Conservation (phyloP, 1,140 invertebrate genomes). For the Danaus plexippus region DNA sequence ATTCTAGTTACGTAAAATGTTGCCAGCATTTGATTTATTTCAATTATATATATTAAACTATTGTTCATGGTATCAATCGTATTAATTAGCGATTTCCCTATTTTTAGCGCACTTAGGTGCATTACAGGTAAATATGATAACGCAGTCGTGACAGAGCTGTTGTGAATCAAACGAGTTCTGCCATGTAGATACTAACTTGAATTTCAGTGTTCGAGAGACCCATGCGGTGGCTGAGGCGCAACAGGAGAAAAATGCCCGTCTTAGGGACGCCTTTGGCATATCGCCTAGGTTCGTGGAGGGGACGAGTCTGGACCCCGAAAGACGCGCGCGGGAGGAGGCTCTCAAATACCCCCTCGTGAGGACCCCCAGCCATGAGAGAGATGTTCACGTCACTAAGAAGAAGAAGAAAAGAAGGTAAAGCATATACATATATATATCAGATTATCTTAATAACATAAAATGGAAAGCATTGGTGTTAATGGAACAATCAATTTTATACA, state of each 20-base stretch:
- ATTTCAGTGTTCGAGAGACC: conserved; percentile 88
- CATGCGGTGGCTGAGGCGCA: conserved; percentile 97
- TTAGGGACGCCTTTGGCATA: conserved; percentile 95
- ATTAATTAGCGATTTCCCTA: conserved; percentile 48
- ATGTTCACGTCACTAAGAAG: conserved; percentile 57
- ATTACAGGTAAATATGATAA: conserved; percentile 56
- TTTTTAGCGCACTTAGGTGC: conserved; percentile 68
- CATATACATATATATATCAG: neutral
- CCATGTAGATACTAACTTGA: conserved; percentile 23
- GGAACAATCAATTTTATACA: too few species aligned
- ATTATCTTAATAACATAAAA: neutral
- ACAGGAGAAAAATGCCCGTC: conserved; percentile 92
- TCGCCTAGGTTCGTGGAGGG: conserved; percentile 95
- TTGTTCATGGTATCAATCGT: conserved; percentile 1
- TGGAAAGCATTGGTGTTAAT: too few species aligned
- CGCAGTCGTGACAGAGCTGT: neutral
- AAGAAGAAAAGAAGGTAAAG: conserved; percentile 70
- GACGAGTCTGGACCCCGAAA: conserved; percentile 90
- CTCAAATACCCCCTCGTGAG: conserved; percentile 76
- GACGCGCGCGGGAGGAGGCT: conserved; percentile 75
- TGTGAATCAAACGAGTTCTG: conserved; percentile 1
- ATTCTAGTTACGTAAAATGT: too few species aligned
- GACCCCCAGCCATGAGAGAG: conserved; percentile 72
- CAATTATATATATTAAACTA: too few species aligned
- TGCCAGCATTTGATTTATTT: too few species aligned